Percentiles rank a stretch among this genome's conserved stretches.
Evolutionary conservation across 2,113 vertebrate species (phyloP).

Genomic region (Anoplopoma fimbria): DNA sequence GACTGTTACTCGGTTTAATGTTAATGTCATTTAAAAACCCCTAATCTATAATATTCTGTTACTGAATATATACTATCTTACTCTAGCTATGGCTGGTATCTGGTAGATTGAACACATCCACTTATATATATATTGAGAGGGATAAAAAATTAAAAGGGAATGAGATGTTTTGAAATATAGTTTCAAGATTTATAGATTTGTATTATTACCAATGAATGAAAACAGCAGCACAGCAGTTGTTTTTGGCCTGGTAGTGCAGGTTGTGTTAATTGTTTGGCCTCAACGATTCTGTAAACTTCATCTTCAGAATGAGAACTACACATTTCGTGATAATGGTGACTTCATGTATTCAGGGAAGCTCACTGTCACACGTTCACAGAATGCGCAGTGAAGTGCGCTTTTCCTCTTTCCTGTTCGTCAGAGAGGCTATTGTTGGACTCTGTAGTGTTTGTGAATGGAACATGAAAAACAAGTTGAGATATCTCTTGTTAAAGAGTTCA

Average conservation of each 20-base stretch:
- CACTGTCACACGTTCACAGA: conserved; percentile 35
- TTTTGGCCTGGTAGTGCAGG: not conserved
- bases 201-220: not conserved
- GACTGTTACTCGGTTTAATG: not conserved
- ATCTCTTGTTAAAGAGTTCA: not conserved
- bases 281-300: not conserved
- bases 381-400: conserved; percentile 49
- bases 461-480: conserved; percentile 25
- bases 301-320: not conserved
- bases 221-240: not conserved
- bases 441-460: conserved; percentile 30
- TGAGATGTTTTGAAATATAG: not conserved
- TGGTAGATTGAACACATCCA: not conserved
- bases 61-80: not conserved
- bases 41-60: not conserved
- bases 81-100: not conserved
- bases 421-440: conserved; percentile 50
- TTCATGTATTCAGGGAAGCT: not conserved
- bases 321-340: not conserved
- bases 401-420: conserved; percentile 80
- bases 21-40: not conserved
- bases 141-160: not conserved
- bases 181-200: not conserved
- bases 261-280: not conserved
- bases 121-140: not conserved